Percentiles rank a stretch among this genome's conserved stretches.
phyloP scores from a whole-genome alignment of 2,113 vertebrate genomes.

The Phaethon lepturus region DNA sequence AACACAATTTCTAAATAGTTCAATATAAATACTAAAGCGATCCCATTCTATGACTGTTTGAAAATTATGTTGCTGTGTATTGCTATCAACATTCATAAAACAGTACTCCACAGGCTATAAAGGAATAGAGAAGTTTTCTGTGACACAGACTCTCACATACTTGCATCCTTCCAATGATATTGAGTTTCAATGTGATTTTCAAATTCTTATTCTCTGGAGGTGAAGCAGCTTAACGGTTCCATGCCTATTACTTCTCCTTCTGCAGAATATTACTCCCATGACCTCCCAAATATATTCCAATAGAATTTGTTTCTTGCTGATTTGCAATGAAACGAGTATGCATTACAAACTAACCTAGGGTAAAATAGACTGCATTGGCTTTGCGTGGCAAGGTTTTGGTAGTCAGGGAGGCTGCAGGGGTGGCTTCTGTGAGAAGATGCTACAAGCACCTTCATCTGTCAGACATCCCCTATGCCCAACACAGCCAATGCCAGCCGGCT shows the following conservation, averaged over 20 bases:
- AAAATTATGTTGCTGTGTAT: neutral
- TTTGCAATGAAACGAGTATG: neutral
- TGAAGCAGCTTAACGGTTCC: neutral
- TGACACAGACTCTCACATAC: neutral
- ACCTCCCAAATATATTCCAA: neutral
- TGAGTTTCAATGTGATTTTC: neutral
- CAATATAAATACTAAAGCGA: neutral
- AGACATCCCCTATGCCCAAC: no score
- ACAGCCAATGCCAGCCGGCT: no score
- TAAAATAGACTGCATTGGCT: neutral
- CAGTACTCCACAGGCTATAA: neutral
- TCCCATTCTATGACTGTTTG: neutral
- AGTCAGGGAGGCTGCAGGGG: no score
- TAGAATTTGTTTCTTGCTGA: neutral
- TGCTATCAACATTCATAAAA: neutral
- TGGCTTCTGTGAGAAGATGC: no score
- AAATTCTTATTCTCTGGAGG: neutral
- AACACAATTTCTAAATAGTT: neutral
- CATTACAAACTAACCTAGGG: neutral
- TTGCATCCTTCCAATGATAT: neutral
- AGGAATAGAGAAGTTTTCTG: neutral
- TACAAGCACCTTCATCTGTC: no score
- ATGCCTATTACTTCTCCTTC: neutral
- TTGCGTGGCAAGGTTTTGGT: no score
- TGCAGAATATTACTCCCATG: neutral